A percentile compares a stretch with the other conserved stretches of the same genome.
phyloP scores from a whole-genome alignment of 1,140 invertebrate species.

The Physella acuta region DNA sequence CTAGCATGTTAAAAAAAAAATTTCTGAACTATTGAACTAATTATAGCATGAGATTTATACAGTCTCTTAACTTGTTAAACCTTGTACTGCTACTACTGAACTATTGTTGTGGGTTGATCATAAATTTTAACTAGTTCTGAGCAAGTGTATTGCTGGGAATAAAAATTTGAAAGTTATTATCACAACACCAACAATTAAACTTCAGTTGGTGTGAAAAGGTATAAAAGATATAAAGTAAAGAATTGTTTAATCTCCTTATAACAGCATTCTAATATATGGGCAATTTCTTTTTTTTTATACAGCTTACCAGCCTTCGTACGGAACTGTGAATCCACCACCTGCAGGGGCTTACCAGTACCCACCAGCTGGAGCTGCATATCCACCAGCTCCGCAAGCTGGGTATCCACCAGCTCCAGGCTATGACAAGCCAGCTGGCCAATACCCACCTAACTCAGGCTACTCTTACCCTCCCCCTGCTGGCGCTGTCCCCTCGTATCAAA shows the following conservation, averaged over 20 bases:
- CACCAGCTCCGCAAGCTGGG: conserved; percentile 7
- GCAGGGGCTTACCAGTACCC: conserved; percentile 25
- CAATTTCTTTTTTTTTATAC: not conserved
- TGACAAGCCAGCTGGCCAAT: not conserved
- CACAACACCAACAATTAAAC: not conserved
- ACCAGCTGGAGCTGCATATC: conserved; percentile 13
- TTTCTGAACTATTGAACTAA: too few species aligned
- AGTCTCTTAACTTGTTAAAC: too few species aligned
- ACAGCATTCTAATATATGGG: not conserved
- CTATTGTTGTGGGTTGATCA: too few species aligned
- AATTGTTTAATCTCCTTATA: not conserved
- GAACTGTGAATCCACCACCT: conserved; percentile 18
- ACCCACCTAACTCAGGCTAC: conserved; percentile 1
- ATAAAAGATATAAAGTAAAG: not conserved
- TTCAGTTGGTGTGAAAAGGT: not conserved
- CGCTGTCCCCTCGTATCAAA: conserved; percentile 28
- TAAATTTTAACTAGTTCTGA: not conserved
- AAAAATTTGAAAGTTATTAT: not conserved
- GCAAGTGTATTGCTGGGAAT: not conserved
- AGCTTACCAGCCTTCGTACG: conserved; percentile 19
- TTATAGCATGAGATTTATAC: too few species aligned
- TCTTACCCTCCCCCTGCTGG: conserved; percentile 26
- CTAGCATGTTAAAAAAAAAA: too few species aligned
- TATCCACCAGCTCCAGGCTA: conserved; percentile 18
- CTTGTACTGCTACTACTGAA: too few species aligned